Conservation (phyloP, 2,113 vertebrate species). For the Crypturellus undulatus region DNA sequence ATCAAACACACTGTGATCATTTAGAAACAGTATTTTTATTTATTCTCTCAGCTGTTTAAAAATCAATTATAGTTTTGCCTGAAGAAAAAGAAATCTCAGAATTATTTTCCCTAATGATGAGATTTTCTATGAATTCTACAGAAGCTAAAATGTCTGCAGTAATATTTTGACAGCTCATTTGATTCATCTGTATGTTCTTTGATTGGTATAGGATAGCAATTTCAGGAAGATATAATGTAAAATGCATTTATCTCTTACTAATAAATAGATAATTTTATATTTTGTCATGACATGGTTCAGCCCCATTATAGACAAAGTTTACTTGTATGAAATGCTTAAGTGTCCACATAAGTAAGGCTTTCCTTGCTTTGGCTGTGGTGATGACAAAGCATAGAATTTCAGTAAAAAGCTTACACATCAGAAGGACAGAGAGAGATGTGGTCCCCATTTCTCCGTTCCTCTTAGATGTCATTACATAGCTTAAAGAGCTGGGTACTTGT, state of each 20-base stretch:
- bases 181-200: constrained; percentile 28
- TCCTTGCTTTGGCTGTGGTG: background rate
- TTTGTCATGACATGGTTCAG: background rate
- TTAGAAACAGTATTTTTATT: constrained; percentile 1
- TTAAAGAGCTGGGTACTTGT: background rate
- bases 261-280: background rate
- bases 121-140: constrained; percentile 11
- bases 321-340: background rate
- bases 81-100: constrained; percentile 30
- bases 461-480: background rate
- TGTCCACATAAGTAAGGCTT: background rate
- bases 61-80: constrained; percentile 43
- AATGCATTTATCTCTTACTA: background rate
- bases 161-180: constrained; percentile 48
- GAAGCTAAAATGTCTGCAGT: constrained; percentile 2
- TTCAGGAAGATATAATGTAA: background rate
- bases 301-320: background rate
- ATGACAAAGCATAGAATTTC: background rate
- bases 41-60: constrained; percentile 16
- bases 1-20: constrained; percentile 15
- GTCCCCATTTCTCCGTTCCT: background rate
- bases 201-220: background rate
- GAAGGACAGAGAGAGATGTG: background rate
- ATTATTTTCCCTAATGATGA: constrained; percentile 13
- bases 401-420: background rate